These are phyloP conservation scores for Chionomys nivalis DNA, from an alignment of 2,113 vertebrate species.

Conservation along the genomic window DNA sequence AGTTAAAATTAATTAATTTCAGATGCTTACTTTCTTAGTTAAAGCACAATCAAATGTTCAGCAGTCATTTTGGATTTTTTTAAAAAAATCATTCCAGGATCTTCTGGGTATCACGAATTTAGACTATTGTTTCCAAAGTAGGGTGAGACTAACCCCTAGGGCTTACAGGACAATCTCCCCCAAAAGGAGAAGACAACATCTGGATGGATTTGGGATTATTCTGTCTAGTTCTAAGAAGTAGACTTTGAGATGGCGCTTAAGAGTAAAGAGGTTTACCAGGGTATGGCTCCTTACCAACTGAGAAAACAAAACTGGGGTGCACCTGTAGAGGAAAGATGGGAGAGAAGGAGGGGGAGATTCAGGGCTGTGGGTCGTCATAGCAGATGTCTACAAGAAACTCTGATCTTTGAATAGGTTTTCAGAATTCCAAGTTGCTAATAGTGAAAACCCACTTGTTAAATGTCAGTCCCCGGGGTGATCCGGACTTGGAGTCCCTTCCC, in stretches of 20 bases:
- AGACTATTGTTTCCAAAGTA: background rate
- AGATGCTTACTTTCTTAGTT: background rate
- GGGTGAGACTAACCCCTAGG: background rate
- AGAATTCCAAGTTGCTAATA: background rate
- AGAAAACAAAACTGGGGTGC: background rate
- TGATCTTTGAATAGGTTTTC: background rate
- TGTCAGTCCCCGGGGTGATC: background rate
- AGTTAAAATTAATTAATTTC: slow-evolving; percentile 16
- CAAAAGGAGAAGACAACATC: background rate
- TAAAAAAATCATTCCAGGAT: background rate
- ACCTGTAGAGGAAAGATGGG: background rate
- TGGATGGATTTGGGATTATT: background rate
- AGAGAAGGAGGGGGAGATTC: background rate
- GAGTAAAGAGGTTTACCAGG: background rate
- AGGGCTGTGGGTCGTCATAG: background rate
- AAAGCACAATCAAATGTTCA: background rate
- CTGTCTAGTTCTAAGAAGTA: background rate
- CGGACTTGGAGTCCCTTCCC: background rate
- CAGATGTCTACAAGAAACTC: background rate
- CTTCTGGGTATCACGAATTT: background rate
- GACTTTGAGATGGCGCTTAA: background rate
- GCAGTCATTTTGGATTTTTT: background rate
- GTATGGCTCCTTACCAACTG: background rate
- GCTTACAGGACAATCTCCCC: background rate
- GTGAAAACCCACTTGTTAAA: too few relatives aligned